These are phyloP conservation scores for Dolichomitus sp. DNA, from an alignment of 2,888 invertebrate genomes.

Conservation along the genomic window DNA sequence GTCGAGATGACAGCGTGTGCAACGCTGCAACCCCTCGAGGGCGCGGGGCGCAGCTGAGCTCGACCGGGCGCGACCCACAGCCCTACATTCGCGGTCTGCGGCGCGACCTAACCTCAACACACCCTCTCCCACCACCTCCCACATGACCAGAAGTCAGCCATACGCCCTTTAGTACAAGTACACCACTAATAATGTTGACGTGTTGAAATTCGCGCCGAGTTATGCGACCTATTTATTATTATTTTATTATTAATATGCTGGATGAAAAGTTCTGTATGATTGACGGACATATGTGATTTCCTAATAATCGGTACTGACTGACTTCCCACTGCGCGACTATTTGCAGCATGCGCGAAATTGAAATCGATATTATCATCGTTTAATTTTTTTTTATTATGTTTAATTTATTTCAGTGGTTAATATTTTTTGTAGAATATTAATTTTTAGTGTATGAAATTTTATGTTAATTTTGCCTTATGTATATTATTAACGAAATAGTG, in stretches of 20 bases:
- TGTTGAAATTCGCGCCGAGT: constrained; percentile 33
- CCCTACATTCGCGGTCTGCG: constrained; percentile 85
- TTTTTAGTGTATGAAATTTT: too few species aligned
- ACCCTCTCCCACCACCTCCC: constrained; percentile 27
- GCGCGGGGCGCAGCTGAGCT: constrained; percentile 83
- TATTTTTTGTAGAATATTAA: background rate
- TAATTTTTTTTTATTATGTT: background rate
- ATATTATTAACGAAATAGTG: background rate
- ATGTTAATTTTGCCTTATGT: background rate
- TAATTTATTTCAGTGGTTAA: background rate
- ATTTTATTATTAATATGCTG: background rate
- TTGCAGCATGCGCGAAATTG: background rate
- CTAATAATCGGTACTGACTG: background rate
- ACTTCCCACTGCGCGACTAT: background rate
- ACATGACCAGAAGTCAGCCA: constrained; percentile 34
- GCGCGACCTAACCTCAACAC: constrained; percentile 83
- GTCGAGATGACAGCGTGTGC: constrained; percentile 50
- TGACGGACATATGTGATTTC: background rate
- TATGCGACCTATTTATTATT: background rate
- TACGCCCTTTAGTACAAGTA: constrained; percentile 56
- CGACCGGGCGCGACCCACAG: constrained; percentile 85
- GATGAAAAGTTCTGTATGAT: background rate
- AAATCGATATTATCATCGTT: background rate
- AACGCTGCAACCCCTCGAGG: constrained; percentile 60
- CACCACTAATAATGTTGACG: constrained; percentile 31